phyloP scores from a whole-genome alignment of 1,140 invertebrate genomes.

The Caenorhabditis latens region DNA sequence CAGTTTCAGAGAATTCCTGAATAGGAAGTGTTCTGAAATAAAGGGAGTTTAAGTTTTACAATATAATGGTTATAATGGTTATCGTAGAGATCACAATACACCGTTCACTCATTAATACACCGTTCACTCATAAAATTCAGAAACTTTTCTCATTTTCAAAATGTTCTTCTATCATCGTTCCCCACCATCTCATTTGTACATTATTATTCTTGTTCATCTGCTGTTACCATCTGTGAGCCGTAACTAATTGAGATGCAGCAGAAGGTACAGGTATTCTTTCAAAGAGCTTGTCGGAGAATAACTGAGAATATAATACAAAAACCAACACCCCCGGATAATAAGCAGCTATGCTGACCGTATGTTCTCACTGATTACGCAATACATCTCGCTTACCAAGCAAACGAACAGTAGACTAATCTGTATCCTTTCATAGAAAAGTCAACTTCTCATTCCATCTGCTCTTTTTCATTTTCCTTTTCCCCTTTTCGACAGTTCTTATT shows the following conservation, averaged over 20 bases:
- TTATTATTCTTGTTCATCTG: background rate
- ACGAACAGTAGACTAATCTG: slow-evolving; percentile 16
- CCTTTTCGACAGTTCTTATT: background rate
- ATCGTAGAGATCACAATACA: no score
- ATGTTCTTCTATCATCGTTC: background rate
- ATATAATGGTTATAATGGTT: no score
- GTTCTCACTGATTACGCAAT: slow-evolving; percentile 52
- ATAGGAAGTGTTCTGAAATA: no score
- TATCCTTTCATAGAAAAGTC: background rate
- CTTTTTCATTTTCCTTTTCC: background rate
- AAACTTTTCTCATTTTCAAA: no score
- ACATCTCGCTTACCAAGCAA: slow-evolving; percentile 38
- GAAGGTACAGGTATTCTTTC: slow-evolving; percentile 11
- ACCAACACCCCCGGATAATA: background rate
- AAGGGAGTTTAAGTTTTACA: no score
- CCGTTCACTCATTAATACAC: no score
- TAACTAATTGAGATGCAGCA: background rate
- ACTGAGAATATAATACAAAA: background rate
- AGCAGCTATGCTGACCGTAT: slow-evolving; percentile 14
- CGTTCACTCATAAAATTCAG: no score
- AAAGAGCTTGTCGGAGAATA: slow-evolving; percentile 3
- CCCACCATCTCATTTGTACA: background rate
- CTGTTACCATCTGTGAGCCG: slow-evolving; percentile 44
- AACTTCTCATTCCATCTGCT: slow-evolving; percentile 27
- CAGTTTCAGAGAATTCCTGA: no score